These are phyloP conservation scores for Agapornis canus DNA, from an alignment of 2,797 vertebrate species.

Conservation along the genomic window DNA sequence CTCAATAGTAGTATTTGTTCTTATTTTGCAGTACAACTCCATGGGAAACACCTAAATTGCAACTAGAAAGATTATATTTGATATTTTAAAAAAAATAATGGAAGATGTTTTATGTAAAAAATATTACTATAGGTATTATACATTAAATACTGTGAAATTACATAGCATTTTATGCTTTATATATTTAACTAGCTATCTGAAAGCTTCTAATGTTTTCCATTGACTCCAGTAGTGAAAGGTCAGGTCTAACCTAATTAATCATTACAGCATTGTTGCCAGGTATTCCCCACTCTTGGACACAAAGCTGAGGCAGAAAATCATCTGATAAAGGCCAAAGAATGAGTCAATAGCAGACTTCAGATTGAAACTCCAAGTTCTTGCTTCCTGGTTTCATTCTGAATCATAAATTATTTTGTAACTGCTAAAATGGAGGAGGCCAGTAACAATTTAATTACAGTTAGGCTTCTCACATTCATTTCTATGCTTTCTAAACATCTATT, in stretches of 20 bases:
- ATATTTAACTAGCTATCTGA: neutral
- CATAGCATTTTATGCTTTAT: neutral
- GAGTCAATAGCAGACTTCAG: conserved; percentile 2
- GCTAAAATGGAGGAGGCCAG: neutral
- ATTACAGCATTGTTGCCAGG: neutral
- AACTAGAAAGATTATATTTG: neutral
- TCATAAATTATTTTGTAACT: neutral
- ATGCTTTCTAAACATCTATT: neutral
- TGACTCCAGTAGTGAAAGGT: neutral
- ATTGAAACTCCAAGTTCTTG: conserved; percentile 13
- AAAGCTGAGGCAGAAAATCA: neutral
- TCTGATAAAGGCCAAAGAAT: conserved; percentile 28
- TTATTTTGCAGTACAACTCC: neutral
- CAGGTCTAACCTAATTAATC: neutral
- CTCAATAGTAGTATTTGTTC: neutral
- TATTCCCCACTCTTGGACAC: neutral
- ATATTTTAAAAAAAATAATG: neutral
- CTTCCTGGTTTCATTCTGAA: conserved; percentile 6
- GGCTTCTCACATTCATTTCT: neutral
- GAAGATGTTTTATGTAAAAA: neutral
- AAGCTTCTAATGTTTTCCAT: neutral
- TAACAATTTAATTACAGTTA: neutral
- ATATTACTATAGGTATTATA: neutral
- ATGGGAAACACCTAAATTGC: neutral
- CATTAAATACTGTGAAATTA: neutral